Percentiles rank a stretch among this genome's conserved stretches.
Evolutionary conservation across 1,140 invertebrate species (phyloP).

Genomic region (Formica selysi): DNA sequence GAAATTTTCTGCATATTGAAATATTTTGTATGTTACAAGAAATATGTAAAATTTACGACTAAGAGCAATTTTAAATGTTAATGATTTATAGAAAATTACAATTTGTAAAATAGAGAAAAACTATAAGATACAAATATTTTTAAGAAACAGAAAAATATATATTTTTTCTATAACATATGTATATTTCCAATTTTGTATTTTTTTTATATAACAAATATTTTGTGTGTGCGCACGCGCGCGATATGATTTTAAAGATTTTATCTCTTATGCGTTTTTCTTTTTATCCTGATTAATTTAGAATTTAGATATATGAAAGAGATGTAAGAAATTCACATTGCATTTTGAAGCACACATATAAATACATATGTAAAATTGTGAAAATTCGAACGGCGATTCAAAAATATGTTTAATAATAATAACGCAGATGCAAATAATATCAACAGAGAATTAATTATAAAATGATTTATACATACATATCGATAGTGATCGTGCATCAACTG

Average conservation of each 20-base stretch:
- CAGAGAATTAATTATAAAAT: too few species aligned
- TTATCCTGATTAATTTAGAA: too few species aligned
- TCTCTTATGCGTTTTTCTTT: not conserved
- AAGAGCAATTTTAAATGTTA: conserved; percentile 15
- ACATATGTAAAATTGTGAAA: too few species aligned
- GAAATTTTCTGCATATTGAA: not conserved
- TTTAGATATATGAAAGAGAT: not conserved
- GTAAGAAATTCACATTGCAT: too few species aligned
- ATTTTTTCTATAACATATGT: not conserved
- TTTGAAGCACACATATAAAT: too few species aligned
- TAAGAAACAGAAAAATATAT: conserved; percentile 16
- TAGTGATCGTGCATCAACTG: too few species aligned
- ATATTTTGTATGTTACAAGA: not conserved
- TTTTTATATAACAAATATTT: not conserved
- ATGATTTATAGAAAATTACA: conserved; percentile 6
- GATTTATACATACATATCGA: too few species aligned
- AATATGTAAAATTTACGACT: conserved; percentile 39
- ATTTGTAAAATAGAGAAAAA: conserved; percentile 30
- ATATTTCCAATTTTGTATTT: conserved; percentile 17
- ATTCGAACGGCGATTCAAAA: too few species aligned
- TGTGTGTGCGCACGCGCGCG: too few species aligned
- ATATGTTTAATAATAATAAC: too few species aligned
- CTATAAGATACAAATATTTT: conserved; percentile 6
- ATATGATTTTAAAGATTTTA: not conserved
- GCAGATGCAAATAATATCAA: too few species aligned